Evolutionary conservation across 2,888 invertebrate genomes (phyloP), one percentile per base, ranked within the genome.

Genomic region (Noctua fimbriata): DNA sequence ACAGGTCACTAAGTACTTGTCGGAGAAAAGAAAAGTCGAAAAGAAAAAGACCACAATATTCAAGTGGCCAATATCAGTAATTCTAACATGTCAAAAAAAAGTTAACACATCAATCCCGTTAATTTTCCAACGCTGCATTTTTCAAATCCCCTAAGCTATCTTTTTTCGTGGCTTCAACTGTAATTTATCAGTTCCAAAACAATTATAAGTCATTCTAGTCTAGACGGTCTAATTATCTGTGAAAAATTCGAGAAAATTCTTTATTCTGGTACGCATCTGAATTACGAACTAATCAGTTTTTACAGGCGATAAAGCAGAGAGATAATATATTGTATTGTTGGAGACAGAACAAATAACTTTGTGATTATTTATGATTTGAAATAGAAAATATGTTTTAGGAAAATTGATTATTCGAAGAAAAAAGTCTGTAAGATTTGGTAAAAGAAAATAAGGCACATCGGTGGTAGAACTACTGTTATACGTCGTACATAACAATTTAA

Each of bases 211-310:
- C 70, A 85, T 60, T 58, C 36, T 12, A 36, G 86, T 83, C 86
- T 80, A 86, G 86, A 88, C 86, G 14, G 3, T 60, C 18, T 73
- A 28, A 65, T 66, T 70, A 66, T 76, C 65, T 71, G 52, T 2
- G 36, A 82, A 79, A 66, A 72, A 18, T 28, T 72, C 32, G 18
- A 49, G 66, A 83, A 70, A 70, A 60, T 55, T 77, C 41, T 73
- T 73, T 72, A n/a, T 78, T 67, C n/a, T 65, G n/a, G 5, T 66
- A 52, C 67, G 74, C 75, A 69, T 70, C 41, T 58, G 58, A 85
- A 73, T 73, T 52, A 86, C 47, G 69, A 76, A 69, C 69, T 79
- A 78, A 80, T 86, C 77, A 86, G 73, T 76, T 78, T 77, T 86
- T 76, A 88, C 52, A 49, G 69, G 63, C 65, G 41, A 76, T 80